Conservation (phyloP, 37 sponge, comb jelly and placozoan genomes). For the Aplysina aerophoba region DNA sequence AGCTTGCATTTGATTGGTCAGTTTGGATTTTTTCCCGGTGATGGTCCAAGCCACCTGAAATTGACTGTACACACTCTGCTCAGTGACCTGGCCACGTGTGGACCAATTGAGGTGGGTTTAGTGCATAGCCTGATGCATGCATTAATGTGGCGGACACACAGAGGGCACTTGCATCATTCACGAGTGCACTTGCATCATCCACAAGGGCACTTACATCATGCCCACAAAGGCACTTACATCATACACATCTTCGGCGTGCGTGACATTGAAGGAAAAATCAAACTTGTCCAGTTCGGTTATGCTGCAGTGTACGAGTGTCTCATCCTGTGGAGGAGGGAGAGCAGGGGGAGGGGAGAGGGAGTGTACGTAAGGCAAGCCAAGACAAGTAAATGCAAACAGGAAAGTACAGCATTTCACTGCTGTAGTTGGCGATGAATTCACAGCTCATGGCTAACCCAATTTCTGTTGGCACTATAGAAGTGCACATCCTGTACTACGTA, state of each 20-base stretch:
- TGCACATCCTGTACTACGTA: background rate
- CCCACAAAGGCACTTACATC: constrained; percentile 50
- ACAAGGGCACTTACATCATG: too few relatives aligned
- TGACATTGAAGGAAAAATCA: constrained; percentile 76
- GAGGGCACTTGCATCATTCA: too few relatives aligned
- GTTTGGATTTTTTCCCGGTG: too few relatives aligned
- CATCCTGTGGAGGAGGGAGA: constrained; percentile 71
- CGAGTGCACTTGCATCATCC: too few relatives aligned
- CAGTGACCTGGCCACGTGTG: too few relatives aligned
- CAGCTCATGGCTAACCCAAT: background rate
- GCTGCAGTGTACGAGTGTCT: constrained; percentile 96
- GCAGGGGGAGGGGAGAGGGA: background rate
- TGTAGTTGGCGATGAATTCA: background rate
- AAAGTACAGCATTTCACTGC: background rate
- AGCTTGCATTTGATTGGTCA: too few relatives aligned
- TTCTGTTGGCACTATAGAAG: background rate
- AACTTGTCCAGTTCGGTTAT: constrained; percentile 68
- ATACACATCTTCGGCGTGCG: constrained; percentile 55
- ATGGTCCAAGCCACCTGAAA: too few relatives aligned
- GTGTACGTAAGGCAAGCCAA: background rate
- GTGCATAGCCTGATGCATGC: too few relatives aligned
- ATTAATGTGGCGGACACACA: too few relatives aligned
- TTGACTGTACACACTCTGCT: too few relatives aligned
- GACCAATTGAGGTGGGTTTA: too few relatives aligned
- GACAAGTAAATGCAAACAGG: background rate